Evolutionary conservation across 2,797 vertebrate species (phyloP), one percentile per base, ranked within the genome.

Genomic region (Pogonophryne albipinna): DNA sequence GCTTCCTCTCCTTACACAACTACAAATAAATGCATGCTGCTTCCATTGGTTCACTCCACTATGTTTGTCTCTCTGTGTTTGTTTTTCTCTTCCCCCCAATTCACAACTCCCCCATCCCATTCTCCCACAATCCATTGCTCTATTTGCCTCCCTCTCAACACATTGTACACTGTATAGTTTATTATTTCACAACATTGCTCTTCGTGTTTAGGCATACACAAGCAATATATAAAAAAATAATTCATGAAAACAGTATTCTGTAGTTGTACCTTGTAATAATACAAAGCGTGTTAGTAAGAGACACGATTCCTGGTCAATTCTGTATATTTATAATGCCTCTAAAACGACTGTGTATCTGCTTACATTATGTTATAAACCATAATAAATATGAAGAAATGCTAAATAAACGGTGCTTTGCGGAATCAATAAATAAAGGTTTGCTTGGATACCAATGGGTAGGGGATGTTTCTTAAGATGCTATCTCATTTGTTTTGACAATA

Each of bases 1-100:
- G 83, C 84, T 90, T 92, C 90, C 89, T 88, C 82, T 89, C 80
- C 73, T 81, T 60, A 49, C 83, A 86, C 82, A 91, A 90, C 71
- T 92, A 85, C 84, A 95, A 94, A 94, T 93, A 94, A 94, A 95
- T 88, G 90, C 50, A 66, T 51, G 17, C 71, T 71, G 60, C 83
- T 84, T 80, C 82, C 85, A 84, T 72, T 73, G 78, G 76, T 86
- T 85, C 80, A 79, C 82, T 90, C 74, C 70, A 74, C 87, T 47
- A 66, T 92, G 88, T 92, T 91, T 92, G 87, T 91, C 76, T 84
- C 68, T 56, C 63, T 58, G 2, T 91, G 81, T 94, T 91, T 94
- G 86, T 93, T 94, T 93, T 90, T 81, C 80, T 82, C 76, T 73
- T 73, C 86, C 77, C 77, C 79, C 50, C 61, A 57, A 58, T 27